Evolutionary conservation across 2,888 invertebrate species (phyloP).

Genomic region (Noctua comes): DNA sequence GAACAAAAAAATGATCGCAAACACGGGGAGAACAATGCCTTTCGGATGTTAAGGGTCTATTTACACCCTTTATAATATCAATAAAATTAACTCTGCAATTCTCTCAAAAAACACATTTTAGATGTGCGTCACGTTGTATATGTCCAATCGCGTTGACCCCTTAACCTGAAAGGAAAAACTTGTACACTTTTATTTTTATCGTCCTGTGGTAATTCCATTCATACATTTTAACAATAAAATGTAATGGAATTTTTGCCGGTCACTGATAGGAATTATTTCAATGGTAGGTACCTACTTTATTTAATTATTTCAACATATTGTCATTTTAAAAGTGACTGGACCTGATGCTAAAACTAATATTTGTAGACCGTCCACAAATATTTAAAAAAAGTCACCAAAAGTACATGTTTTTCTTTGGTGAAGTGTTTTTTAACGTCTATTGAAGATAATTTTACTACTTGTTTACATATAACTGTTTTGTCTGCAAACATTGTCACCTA

Average conservation of each 20-base stretch:
- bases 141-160: not conserved
- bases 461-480: conserved; percentile 50
- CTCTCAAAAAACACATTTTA: not conserved
- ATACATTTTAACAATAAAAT: conserved; percentile 3
- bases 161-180: conserved; percentile 6
- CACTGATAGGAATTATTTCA: conserved; percentile 22
- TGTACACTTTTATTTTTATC: conserved; percentile 25
- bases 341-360: not conserved
- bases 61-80: no score
- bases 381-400: conserved; percentile 16
- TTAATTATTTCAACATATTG: not conserved
- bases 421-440: conserved; percentile 14
- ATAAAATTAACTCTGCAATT: not conserved
- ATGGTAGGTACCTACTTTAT: not conserved
- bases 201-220: conserved; percentile 34
- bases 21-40: no score
- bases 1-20: no score
- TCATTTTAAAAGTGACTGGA: not conserved
- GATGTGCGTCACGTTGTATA: not conserved
- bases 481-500: conserved; percentile 33
- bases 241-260: conserved; percentile 17
- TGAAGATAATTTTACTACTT: conserved; percentile 42
- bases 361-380: conserved; percentile 16
- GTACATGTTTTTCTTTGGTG: conserved; percentile 19
- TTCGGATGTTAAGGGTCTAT: no score